Evolutionary conservation across 2,113 vertebrate species (phyloP).

Genomic region (Malurus cyaneus): DNA sequence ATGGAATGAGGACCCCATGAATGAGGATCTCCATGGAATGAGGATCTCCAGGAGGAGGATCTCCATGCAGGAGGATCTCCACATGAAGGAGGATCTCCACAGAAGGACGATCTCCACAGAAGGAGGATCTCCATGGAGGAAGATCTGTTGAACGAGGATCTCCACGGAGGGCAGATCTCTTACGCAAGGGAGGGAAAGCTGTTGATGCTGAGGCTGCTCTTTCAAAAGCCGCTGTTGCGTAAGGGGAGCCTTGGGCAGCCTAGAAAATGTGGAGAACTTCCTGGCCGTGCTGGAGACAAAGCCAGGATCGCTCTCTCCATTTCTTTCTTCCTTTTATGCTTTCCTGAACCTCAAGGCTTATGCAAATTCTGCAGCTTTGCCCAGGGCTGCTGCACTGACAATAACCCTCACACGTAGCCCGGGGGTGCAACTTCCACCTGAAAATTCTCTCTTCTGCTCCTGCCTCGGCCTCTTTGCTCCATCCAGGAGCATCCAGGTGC

Average conservation of each 20-base stretch:
- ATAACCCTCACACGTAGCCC: neutral
- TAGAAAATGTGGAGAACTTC: neutral
- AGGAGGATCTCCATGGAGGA: neutral
- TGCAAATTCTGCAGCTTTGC: constrained; percentile 10
- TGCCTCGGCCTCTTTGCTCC: neutral
- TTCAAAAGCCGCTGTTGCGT: neutral
- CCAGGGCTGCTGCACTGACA: neutral
- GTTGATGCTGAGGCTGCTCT: constrained; percentile 27
- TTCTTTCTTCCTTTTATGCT: neutral
- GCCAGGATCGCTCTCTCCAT: neutral
- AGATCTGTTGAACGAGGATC: neutral
- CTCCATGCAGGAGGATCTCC: no score
- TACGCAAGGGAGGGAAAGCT: neutral
- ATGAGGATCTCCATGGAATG: neutral
- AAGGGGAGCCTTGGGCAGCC: constrained; percentile 28
- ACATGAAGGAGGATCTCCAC: neutral
- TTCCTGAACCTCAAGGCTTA: neutral
- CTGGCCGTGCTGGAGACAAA: rapidly evolving
- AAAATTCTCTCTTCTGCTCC: neutral
- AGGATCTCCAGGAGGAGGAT: neutral
- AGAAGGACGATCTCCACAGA: neutral
- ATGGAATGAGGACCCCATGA: no score
- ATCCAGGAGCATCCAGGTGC: neutral
- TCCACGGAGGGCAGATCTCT: neutral
- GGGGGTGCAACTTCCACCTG: neutral